phyloP scores from a whole-genome alignment of 2,113 vertebrate genomes.

The Rhombomys opimus region DNA sequence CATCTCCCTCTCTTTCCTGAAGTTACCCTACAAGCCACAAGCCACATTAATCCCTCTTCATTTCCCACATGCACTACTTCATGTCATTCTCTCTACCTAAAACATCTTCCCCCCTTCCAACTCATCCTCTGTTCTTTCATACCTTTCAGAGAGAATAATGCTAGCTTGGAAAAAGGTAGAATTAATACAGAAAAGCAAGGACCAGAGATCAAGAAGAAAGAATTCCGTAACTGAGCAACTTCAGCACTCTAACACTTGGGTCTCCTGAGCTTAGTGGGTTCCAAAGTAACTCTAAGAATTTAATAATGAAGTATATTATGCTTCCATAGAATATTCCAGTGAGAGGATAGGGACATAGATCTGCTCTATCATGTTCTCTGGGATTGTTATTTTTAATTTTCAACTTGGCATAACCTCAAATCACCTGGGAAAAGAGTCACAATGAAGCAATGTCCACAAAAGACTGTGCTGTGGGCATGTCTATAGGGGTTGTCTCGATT shows the following conservation, averaged over 20 bases:
- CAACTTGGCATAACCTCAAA: neutral
- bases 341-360: neutral
- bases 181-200: neutral
- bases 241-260: too few species aligned
- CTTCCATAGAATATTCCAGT: neutral
- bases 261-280: neutral
- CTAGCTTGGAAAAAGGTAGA: neutral
- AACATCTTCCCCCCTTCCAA: neutral
- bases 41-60: neutral
- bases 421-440: neutral
- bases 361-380: neutral
- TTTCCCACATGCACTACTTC: neutral
- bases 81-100: neutral
- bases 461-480: neutral
- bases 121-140: neutral
- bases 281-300: neutral
- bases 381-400: neutral
- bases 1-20: neutral
- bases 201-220: neutral
- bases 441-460: neutral
- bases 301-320: neutral
- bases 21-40: neutral
- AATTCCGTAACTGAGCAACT: neutral
- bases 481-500: neutral
- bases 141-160: neutral